Evolutionary conservation across 30 jellyfish, hydroid and myxozoan species (phyloP).

Genomic region (Mastigias papua): DNA sequence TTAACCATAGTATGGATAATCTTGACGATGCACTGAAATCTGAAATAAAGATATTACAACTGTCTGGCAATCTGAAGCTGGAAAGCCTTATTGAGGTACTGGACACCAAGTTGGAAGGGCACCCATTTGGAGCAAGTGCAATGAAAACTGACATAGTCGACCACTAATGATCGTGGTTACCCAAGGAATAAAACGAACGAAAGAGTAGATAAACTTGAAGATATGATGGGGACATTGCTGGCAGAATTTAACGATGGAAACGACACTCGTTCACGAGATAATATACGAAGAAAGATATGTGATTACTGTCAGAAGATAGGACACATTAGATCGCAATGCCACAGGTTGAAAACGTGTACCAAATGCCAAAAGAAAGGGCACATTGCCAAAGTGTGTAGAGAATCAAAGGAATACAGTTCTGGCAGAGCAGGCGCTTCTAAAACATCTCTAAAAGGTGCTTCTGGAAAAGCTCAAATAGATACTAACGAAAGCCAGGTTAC

Average conservation of each 20-base stretch:
- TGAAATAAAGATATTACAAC: conserved; percentile 42
- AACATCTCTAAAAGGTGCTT: not conserved
- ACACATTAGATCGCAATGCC: conserved; percentile 40
- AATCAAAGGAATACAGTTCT: not conserved
- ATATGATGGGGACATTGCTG: not conserved
- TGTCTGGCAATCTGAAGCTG: conserved; percentile 45
- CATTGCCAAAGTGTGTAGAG: conserved; percentile 25
- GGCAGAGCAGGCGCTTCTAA: not conserved
- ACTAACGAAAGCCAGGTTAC: not conserved
- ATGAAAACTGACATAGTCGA: not conserved
- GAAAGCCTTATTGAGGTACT: conserved; percentile 44
- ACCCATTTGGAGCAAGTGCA: conserved; percentile 13
- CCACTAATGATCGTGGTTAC: too few species aligned
- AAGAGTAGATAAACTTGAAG: not conserved
- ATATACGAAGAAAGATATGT: not conserved
- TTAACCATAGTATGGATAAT: conserved; percentile 15
- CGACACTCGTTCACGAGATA: not conserved
- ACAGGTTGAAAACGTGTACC: conserved; percentile 2
- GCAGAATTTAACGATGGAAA: not conserved
- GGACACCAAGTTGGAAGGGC: conserved; percentile 32
- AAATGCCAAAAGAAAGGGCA: conserved; percentile 34
- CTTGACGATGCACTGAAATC: conserved; percentile 20
- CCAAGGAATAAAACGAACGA: not conserved
- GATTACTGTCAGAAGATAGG: conserved; percentile 37
- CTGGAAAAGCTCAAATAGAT: not conserved